phyloP scores from a whole-genome alignment of 2,113 vertebrate species.

The Gobiocypris rarus region DNA sequence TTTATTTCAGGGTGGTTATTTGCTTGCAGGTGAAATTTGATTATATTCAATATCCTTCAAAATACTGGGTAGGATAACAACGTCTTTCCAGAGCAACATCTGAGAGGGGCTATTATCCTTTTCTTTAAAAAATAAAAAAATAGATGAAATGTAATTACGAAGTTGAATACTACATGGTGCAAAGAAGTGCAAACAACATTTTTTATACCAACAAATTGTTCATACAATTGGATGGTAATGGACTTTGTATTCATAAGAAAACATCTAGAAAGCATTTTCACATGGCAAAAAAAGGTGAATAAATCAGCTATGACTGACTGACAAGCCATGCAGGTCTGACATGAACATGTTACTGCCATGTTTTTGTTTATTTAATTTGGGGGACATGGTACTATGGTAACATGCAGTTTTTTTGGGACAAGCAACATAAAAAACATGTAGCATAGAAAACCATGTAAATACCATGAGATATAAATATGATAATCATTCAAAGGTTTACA shows the following conservation, averaged over 20 bases:
- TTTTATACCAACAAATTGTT: background rate
- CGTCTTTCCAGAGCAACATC: background rate
- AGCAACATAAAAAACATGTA: no score
- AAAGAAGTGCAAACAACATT: background rate
- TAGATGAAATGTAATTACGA: background rate
- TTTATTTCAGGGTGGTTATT: constrained; percentile 9
- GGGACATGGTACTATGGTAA: no score
- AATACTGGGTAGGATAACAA: constrained; percentile 4
- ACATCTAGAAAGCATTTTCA: background rate
- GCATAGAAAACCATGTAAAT: background rate
- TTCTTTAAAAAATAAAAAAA: background rate
- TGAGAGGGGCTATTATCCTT: constrained; percentile 4
- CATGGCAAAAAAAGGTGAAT: background rate
- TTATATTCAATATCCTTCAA: constrained; percentile 42
- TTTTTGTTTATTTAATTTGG: no score
- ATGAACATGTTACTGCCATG: background rate
- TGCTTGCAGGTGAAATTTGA: constrained; percentile 33
- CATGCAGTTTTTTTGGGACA: no score
- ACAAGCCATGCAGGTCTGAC: background rate
- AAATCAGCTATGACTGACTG: no score
- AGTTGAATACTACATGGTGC: background rate
- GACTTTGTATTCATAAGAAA: background rate
- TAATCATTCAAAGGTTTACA: background rate
- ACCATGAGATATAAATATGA: background rate
- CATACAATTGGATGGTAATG: background rate